Percentiles rank a stretch among this genome's conserved stretches.
Evolutionary conservation across 2,113 vertebrate species (phyloP).

Genomic region (Gallinago paraguaiae): DNA sequence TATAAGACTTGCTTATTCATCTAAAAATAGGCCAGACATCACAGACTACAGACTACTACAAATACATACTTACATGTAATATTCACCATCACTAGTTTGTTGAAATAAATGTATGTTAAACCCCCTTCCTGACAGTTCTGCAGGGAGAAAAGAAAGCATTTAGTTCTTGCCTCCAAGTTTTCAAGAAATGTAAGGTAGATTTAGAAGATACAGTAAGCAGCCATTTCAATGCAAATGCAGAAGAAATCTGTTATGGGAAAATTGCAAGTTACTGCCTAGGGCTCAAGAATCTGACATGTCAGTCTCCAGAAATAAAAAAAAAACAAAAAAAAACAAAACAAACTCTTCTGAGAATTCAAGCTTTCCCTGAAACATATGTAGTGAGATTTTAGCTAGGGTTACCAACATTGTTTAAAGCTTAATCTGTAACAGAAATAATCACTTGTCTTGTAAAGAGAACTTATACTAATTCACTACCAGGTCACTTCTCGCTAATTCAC

Average conservation of each 20-base stretch:
- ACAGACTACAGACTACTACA: neutral
- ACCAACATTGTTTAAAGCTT: neutral
- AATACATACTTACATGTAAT: neutral
- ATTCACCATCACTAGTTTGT: neutral
- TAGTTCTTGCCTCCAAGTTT: constrained; percentile 4
- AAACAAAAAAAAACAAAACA: neutral
- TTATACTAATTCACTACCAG: neutral
- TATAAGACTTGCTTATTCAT: neutral
- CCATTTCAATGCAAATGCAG: neutral
- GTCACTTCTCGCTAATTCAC: neutral
- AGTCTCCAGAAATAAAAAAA: neutral
- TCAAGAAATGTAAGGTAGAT: neutral
- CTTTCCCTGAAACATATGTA: neutral
- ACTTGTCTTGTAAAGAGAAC: neutral
- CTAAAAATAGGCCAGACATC: neutral
- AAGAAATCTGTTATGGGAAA: neutral
- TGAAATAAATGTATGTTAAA: neutral
- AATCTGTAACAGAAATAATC: neutral
- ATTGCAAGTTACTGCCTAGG: constrained; percentile 9
- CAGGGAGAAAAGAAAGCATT: neutral
- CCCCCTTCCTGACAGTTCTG: neutral
- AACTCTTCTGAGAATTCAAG: neutral
- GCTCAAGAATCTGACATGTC: neutral
- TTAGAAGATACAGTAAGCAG: neutral
- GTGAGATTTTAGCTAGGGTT: neutral